phyloP scores from a whole-genome alignment of 2,888 invertebrate genomes.

The Strigamia maritima region DNA sequence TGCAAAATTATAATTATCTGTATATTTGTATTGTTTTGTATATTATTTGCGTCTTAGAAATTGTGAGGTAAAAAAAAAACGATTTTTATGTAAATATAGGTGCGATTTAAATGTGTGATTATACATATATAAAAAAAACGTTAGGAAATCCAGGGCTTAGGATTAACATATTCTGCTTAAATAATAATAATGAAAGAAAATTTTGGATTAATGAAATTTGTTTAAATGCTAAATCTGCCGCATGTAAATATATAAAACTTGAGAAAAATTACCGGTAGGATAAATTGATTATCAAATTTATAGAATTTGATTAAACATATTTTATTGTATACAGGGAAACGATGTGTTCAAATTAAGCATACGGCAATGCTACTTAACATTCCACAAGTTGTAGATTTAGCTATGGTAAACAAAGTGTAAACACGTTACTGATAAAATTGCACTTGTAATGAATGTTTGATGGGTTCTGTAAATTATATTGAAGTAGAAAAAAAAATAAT shows the following conservation, averaged over 20 bases:
- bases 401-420: background rate
- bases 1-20: background rate
- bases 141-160: slow-evolving; percentile 7
- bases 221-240: background rate
- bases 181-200: background rate
- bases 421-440: background rate
- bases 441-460: background rate
- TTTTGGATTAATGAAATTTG: background rate
- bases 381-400: background rate
- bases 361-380: background rate
- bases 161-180: background rate
- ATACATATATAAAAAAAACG: background rate
- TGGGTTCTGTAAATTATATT: background rate
- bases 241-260: no score
- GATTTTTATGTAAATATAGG: slow-evolving; percentile 1
- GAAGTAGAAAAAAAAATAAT: background rate
- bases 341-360: background rate
- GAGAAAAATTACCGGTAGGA: background rate
- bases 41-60: no score
- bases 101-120: background rate
- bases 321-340: background rate
- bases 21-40: background rate
- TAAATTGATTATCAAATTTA: background rate
- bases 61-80: background rate
- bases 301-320: background rate